Evolutionary conservation across 2,797 vertebrate genomes (phyloP).

Genomic region (Falco naumanni): DNA sequence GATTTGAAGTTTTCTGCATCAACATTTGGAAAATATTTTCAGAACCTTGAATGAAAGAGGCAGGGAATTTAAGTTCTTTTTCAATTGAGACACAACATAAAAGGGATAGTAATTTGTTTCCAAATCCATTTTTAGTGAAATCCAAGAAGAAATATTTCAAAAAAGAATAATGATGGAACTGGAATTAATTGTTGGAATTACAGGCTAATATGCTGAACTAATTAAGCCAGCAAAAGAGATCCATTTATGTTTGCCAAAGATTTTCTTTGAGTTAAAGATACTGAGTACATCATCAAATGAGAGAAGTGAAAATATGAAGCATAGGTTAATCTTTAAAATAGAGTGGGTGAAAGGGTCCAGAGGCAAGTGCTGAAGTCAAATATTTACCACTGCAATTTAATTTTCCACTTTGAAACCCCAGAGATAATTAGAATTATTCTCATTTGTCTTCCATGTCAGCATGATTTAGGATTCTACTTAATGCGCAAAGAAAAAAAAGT

Average conservation of each 20-base stretch:
- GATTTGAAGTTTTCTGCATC: background rate
- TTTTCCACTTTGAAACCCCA: slow-evolving; percentile 55
- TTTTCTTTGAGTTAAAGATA: slow-evolving; percentile 39
- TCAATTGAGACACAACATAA: background rate
- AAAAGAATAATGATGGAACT: slow-evolving; percentile 23
- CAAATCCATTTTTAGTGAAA: slow-evolving; percentile 37
- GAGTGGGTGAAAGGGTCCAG: slow-evolving; percentile 39
- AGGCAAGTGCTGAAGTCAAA: slow-evolving; percentile 55
- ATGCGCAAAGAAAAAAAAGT: background rate
- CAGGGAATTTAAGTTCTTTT: background rate
- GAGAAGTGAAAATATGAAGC: slow-evolving; percentile 31
- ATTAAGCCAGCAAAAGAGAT: slow-evolving; percentile 53
- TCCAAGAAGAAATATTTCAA: slow-evolving; percentile 16
- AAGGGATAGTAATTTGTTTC: slow-evolving; percentile 1
- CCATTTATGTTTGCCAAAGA: slow-evolving; percentile 52
- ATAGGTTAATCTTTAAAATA: slow-evolving; percentile 60
- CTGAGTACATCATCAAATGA: slow-evolving; percentile 27
- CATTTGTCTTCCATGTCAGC: slow-evolving; percentile 39
- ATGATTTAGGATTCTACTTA: slow-evolving; percentile 51
- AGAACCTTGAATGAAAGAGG: slow-evolving; percentile 6
- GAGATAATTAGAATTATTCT: slow-evolving; percentile 62
- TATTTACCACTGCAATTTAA: slow-evolving; percentile 66
- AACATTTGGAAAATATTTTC: slow-evolving; percentile 30
- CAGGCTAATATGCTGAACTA: slow-evolving; percentile 57
- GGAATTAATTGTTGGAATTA: slow-evolving; percentile 59